Conservation (phyloP, 1,140 invertebrate species). For the Formica exsecta region DNA sequence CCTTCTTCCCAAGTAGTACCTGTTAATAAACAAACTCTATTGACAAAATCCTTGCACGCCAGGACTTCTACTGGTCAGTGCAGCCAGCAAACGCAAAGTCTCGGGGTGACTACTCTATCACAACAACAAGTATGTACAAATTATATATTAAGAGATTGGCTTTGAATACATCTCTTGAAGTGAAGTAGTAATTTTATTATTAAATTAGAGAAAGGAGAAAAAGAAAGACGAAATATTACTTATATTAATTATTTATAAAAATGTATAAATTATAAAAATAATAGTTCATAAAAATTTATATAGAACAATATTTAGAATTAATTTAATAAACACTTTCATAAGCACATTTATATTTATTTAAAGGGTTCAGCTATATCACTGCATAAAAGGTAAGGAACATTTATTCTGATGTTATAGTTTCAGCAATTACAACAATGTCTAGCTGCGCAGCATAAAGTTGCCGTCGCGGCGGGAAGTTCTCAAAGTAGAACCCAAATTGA, state of each 20-base stretch:
- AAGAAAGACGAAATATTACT: too few species aligned
- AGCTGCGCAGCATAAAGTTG: slow-evolving; percentile 84
- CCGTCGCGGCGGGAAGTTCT: slow-evolving; percentile 81
- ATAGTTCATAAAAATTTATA: too few species aligned
- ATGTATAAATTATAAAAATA: too few species aligned
- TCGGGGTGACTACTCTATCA: slow-evolving; percentile 83
- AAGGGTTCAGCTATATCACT: too few species aligned
- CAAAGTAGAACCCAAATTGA: slow-evolving; percentile 83
- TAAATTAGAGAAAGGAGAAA: not conserved
- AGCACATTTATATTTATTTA: too few species aligned
- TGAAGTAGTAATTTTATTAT: slow-evolving; percentile 6
- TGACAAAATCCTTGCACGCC: slow-evolving; percentile 85
- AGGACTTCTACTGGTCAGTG: slow-evolving; percentile 83
- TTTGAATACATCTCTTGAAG: not conserved
- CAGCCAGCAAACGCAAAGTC: slow-evolving; percentile 83
- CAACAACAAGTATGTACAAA: slow-evolving; percentile 82
- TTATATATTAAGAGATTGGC: slow-evolving; percentile 36
- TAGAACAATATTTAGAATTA: too few species aligned
- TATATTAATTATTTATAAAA: too few species aligned
- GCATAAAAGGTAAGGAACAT: not conserved
- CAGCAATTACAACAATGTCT: slow-evolving; percentile 86
- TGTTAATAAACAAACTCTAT: slow-evolving; percentile 85
- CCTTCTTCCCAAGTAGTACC: slow-evolving; percentile 84
- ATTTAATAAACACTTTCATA: too few species aligned
- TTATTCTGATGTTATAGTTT: slow-evolving; percentile 77